Evolutionary conservation across 2,113 vertebrate genomes (phyloP), one percentile per base, ranked within the genome.

Genomic region (Hippocampus comes): DNA sequence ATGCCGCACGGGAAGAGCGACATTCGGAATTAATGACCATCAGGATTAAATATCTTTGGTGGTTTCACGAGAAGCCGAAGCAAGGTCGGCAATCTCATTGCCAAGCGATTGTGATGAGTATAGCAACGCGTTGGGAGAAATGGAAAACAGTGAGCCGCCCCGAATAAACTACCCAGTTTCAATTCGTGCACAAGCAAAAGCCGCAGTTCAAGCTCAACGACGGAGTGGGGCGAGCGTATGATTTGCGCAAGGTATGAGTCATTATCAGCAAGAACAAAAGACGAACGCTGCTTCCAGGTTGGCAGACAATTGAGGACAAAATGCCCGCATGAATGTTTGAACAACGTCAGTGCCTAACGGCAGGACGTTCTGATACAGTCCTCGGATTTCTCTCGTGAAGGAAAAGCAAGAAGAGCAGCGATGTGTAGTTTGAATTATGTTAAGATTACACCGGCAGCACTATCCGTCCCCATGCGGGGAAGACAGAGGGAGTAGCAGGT

Each of bases 301-400:
- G 71, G 38, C 66, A 77, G 67, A 76, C 72, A 74, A 81, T 71
- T 41, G 43, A 73, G 78, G 59, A 76, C 65, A 25, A 17, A 63
- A 72, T 9, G 9, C 73, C 71, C 79, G 75, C 75, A 82, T 86
- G 82, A 88, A 89, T 86, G 81, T 89, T 88, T 88, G 73, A 87
- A 87, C 78, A 85, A 83, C 64, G 69, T 81, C 57, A 27, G 9
- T 42, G 78, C 70, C 77, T 51, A 79, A 49, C 67, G 82, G 71
- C 67, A 68, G 17, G 30, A 34, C 59, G 71, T 73, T 74, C 74
- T 20, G 61, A 73, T 70, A 48, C 56, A 0, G 63, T 53, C 63
- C 61, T 76, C 55, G 72, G 79, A 87, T 76, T 74, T 71, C 60
- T 78, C 30, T 46, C 25, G 10, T 42, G 70, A 76, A 51, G 63